Conservation (phyloP, 2,888 invertebrate species). For the Pristionchus exspectatus region DNA sequence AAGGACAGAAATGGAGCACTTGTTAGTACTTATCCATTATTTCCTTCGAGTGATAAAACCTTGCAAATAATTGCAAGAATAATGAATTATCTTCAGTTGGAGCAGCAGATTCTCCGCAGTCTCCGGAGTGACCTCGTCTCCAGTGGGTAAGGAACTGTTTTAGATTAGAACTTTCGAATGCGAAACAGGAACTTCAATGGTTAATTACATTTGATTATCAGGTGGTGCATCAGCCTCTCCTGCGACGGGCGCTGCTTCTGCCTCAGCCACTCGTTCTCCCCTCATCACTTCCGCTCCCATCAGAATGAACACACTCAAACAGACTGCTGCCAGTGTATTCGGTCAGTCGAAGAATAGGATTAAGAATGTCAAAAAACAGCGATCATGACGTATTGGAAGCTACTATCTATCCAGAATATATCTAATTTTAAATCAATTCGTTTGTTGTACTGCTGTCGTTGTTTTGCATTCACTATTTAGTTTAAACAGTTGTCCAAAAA, state of each 20-base stretch:
- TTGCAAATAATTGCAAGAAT: no score
- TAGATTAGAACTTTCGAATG: background rate
- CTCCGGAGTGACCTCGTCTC: slow-evolving; percentile 15
- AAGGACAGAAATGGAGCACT: slow-evolving; percentile 49
- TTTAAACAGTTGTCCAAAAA: no score
- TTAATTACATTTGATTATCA: background rate
- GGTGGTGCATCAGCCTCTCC: background rate
- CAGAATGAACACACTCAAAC: slow-evolving; percentile 40
- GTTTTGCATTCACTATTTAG: no score
- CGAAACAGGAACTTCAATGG: background rate
- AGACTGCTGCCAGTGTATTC: slow-evolving; percentile 47
- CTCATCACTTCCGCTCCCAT: slow-evolving; percentile 30
- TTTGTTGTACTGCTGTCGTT: no score
- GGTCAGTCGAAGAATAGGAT: background rate
- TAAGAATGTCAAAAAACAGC: no score
- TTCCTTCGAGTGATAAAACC: no score
- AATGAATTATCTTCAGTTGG: slow-evolving; percentile 30
- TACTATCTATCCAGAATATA: no score
- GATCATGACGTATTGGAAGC: no score
- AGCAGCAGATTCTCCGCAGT: background rate
- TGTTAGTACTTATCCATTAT: background rate
- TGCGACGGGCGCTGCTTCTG: background rate
- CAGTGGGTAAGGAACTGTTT: background rate
- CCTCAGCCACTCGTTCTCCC: slow-evolving; percentile 9
- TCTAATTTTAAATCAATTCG: no score